Conservation (phyloP, 1,140 invertebrate species). For the Leptinotarsa texana region DNA sequence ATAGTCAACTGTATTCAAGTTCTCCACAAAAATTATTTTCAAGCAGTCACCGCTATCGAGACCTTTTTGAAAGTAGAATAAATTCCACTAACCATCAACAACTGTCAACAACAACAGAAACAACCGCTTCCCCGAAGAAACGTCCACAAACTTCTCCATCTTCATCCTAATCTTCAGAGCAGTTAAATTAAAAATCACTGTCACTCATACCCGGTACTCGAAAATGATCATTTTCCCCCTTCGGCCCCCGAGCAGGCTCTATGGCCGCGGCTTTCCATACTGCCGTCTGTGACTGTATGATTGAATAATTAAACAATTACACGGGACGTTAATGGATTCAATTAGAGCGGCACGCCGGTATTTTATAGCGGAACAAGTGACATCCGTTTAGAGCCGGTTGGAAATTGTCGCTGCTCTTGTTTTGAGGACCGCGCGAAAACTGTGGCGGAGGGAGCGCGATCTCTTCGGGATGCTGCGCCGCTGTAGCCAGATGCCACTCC, state of each 20-base stretch:
- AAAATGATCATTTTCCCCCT: neutral
- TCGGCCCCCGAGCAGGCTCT: neutral
- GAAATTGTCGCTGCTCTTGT: slow-evolving; percentile 11
- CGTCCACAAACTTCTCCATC: neutral
- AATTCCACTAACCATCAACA: neutral
- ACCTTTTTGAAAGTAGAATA: too few relatives aligned
- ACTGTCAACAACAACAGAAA: neutral
- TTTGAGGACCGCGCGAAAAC: slow-evolving; percentile 12
- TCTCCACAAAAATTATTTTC: too few relatives aligned
- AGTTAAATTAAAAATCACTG: neutral
- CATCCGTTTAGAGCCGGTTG: neutral
- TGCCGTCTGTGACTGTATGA: neutral
- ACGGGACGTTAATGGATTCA: neutral
- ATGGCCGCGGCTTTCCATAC: neutral
- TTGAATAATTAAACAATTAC: slow-evolving; percentile 1
- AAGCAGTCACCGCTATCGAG: too few relatives aligned
- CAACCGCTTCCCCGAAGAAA: neutral
- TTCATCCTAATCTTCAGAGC: neutral
- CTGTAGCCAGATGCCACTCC: slow-evolving; percentile 9
- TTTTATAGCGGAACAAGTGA: slow-evolving; percentile 8
- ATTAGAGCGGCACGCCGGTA: slow-evolving; percentile 1
- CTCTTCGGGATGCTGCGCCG: slow-evolving; percentile 9
- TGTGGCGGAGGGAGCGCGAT: slow-evolving; percentile 9
- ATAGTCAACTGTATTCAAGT: too few relatives aligned
- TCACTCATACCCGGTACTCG: neutral